These are phyloP conservation scores for Copidosoma floridanum DNA, from an alignment of 1,140 invertebrate genomes.

Conservation along the genomic window DNA sequence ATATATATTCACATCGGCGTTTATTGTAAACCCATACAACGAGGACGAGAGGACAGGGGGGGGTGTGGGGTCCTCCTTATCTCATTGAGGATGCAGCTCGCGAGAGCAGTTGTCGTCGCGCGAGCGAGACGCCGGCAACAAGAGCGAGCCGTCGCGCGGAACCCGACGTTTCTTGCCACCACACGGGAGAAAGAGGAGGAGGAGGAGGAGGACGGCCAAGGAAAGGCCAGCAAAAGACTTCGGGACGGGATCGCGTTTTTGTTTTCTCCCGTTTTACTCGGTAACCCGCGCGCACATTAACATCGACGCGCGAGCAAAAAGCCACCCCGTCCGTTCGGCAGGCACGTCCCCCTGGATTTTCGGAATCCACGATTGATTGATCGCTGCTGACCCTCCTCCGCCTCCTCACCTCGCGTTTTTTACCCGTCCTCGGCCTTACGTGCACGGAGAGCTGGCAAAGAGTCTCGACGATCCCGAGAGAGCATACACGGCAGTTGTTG, in stretches of 20 bases:
- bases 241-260: no score
- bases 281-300: constrained; percentile 37
- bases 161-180: constrained; percentile 50
- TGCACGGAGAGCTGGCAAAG: no score
- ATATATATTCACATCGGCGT: no score
- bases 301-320: constrained; percentile 54
- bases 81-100: background rate
- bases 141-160: constrained; percentile 34
- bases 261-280: no score
- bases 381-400: no score
- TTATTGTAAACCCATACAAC: no score
- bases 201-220: constrained; percentile 24
- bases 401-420: no score
- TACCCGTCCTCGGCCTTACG: no score
- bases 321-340: constrained; percentile 30
- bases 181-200: constrained; percentile 30
- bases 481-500: no score
- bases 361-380: constrained; percentile 14
- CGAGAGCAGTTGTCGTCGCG: background rate
- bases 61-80: constrained; percentile 31
- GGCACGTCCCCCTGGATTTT: constrained; percentile 27
- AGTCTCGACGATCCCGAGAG: no score
- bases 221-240: no score
- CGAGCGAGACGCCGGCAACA: background rate
- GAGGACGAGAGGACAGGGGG: no score